Evolutionary conservation across 2,888 invertebrate genomes (phyloP), one percentile per base, ranked within the genome.

Genomic region (Leucania comma): DNA sequence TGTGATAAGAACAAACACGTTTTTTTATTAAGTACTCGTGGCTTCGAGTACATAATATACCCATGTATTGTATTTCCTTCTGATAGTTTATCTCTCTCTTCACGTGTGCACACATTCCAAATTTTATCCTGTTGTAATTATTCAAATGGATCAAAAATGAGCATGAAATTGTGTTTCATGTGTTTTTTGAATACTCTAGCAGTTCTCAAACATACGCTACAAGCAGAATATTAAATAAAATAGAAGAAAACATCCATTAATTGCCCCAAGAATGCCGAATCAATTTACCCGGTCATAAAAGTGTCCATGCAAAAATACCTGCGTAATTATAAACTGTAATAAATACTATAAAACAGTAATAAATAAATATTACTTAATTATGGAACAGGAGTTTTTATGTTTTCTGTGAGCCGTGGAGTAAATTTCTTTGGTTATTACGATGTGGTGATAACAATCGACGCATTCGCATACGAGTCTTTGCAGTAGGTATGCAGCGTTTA

Each of bases 331-430:
- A 66, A 68, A 62, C 29, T 66, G 35, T 65, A 71, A 68, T 77
- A 68, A 73, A 70, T 54, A 53, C 68, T 42, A 48, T 69, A 60
- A 57, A 75, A 62, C 32, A 69, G 38, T 54, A 61, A 72, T 61
- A 61, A 70, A 80, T 65, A 65, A 72, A 63, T 76, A 72, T 72
- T 51, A 72, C 24, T 68, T 62, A 75, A 75, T 61, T 38, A 70
- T 48, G 48, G 14, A 57, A 56, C 35, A 14, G 24, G 24, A 32
- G 46, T 54, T 66, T 65, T 61, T 50, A 62, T 42, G 56, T 53
- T 14, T 54, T 58, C n/a, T 72, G 62, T 56, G 59, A n/a, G 26
- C 26, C 29, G 32, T 64, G 24, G 26, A 56, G 65, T 65, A 64
- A 68, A 79, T 65, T 32, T 69, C 29, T 68, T 58, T 54, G 65